Evolutionary conservation across 2,113 vertebrate genomes (phyloP).

Genomic region (Scytalopus superciliaris): DNA sequence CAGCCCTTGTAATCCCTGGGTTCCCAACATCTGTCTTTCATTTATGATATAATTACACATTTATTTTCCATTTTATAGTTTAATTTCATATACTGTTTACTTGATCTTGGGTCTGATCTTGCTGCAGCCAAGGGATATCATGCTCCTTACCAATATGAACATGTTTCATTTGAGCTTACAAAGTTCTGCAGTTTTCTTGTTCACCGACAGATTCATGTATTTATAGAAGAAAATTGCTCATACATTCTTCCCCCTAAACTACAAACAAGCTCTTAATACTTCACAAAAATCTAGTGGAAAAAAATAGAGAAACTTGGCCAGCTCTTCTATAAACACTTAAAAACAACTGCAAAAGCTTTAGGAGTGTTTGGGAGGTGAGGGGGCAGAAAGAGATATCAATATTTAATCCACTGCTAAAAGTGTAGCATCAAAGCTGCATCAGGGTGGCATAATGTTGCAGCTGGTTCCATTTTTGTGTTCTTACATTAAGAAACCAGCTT

Average conservation of each 20-base stretch:
- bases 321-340: not conserved
- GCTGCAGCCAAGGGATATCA: not conserved
- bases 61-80: conserved; percentile 55
- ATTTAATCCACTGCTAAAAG: conserved; percentile 62
- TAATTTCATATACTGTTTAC: conserved; percentile 48
- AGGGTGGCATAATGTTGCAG: not conserved
- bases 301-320: not conserved
- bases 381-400: conserved; percentile 35
- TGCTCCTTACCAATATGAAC: not conserved
- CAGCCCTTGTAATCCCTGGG: conserved; percentile 28
- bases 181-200: not conserved
- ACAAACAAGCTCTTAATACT: not conserved
- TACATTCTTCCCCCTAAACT: not conserved
- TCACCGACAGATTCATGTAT: not conserved
- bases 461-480: conserved; percentile 32
- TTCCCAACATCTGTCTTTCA: conserved; percentile 69
- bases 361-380: not conserved
- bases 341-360: not conserved
- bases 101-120: conserved; percentile 25
- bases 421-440: conserved; percentile 16
- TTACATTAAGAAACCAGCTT: conserved; percentile 54
- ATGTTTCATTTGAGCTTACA: not conserved
- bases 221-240: not conserved
- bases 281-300: not conserved
- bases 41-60: conserved; percentile 64